phyloP scores from a whole-genome alignment of 1,140 invertebrate species.

The Aplysia californica region DNA sequence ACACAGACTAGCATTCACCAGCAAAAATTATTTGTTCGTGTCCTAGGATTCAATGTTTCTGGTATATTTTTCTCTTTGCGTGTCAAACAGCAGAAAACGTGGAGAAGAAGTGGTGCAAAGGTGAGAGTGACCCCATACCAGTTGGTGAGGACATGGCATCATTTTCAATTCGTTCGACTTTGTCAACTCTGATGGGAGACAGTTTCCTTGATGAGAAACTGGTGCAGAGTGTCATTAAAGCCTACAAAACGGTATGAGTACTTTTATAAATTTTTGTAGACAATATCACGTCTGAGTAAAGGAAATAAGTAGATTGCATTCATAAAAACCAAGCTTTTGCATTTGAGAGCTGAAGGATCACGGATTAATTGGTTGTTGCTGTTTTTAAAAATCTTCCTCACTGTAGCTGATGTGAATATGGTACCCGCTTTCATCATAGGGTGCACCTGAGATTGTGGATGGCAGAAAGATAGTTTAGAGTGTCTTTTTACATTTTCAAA shows the following conservation, averaged over 20 bases:
- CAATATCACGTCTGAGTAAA: too few species aligned
- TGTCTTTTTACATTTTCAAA: not conserved
- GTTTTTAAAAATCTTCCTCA: not conserved
- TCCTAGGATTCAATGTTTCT: not conserved
- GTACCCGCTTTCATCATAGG: not conserved
- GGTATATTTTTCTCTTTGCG: not conserved
- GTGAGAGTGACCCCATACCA: slow-evolving; percentile 53
- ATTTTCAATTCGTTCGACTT: slow-evolving; percentile 45
- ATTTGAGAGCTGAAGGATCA: too few species aligned
- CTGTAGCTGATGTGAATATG: not conserved
- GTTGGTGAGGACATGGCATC: slow-evolving; percentile 53
- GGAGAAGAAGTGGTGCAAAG: slow-evolving; percentile 41
- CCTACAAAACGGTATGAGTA: slow-evolving; percentile 52
- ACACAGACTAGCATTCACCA: too few species aligned
- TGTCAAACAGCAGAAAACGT: slow-evolving; percentile 47
- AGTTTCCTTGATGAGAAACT: slow-evolving; percentile 51
- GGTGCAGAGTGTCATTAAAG: slow-evolving; percentile 40
- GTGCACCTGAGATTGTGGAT: too few species aligned
- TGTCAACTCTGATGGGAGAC: slow-evolving; percentile 42
- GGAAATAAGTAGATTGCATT: too few species aligned
- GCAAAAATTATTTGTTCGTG: too few species aligned
- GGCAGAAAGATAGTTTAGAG: too few species aligned
- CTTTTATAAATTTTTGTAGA: not conserved
- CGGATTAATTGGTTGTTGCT: too few species aligned
- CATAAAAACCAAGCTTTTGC: too few species aligned